Conservation (phyloP, 2,113 vertebrate genomes). For the Nesospiza acunhae region DNA sequence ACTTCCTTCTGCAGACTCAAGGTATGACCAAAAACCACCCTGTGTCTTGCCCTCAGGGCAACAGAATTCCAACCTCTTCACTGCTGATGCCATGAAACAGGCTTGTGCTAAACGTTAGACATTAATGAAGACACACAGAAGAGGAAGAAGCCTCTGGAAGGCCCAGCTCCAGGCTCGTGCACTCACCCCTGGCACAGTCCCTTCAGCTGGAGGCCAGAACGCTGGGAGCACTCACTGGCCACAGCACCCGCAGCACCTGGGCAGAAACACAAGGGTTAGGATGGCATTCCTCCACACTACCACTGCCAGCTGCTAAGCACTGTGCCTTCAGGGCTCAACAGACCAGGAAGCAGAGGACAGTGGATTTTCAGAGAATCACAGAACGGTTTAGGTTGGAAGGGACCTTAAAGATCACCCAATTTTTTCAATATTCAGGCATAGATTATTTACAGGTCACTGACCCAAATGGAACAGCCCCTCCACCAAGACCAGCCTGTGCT, state of each 20-base stretch:
- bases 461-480: not conserved
- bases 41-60: not conserved
- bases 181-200: not conserved
- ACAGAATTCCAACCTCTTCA: not conserved
- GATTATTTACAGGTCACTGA: not conserved
- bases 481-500: not conserved
- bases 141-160: not conserved
- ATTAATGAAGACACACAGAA: not conserved
- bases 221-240: not conserved
- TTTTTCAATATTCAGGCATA: not conserved
- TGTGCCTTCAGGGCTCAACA: fast-evolving
- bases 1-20: not conserved
- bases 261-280: not conserved
- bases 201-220: constrained; percentile 32
- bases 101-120: not conserved
- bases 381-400: not conserved
- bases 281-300: fast-evolving
- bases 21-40: not conserved
- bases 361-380: not conserved
- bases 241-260: constrained; percentile 58
- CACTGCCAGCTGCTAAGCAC: not conserved
- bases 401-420: not conserved
- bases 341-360: not conserved
- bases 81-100: not conserved
- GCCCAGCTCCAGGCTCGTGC: not conserved